These are phyloP conservation scores for Crotalus viridis DNA, from an alignment of 2,113 vertebrate genomes.

Conservation along the genomic window DNA sequence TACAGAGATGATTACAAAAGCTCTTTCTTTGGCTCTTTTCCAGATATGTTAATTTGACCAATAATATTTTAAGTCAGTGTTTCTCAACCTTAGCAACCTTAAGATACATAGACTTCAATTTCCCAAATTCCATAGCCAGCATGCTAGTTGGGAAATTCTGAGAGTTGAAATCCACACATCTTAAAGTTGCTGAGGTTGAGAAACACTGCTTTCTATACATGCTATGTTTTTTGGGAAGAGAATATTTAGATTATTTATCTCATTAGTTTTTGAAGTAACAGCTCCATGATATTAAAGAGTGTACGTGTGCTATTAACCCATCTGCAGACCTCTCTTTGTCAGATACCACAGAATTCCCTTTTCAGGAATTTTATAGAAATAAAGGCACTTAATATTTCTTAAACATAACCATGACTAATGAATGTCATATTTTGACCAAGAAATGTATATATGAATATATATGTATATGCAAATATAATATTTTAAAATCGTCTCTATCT, in stretches of 20 bases:
- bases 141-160: not conserved
- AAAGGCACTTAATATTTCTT: not conserved
- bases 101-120: not conserved
- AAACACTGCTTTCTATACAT: not conserved
- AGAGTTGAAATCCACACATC: not conserved
- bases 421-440: not conserved
- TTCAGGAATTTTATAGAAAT: not conserved
- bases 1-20: not conserved
- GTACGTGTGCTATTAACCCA: not conserved
- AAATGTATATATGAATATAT: not conserved
- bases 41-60: not conserved
- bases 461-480: not conserved
- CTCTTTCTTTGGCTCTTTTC: not conserved
- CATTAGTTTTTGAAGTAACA: not conserved
- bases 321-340: not conserved
- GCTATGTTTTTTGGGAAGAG: not conserved
- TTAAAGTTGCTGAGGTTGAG: not conserved
- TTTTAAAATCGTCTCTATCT: not conserved
- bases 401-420: not conserved
- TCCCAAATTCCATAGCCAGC: not conserved
- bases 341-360: not conserved
- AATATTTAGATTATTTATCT: not conserved
- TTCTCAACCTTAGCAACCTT: not conserved
- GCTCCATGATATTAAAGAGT: not conserved
- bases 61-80: not conserved